phyloP scores from a whole-genome alignment of 2,888 invertebrate genomes.

The Leptinotarsa peninsularis region DNA sequence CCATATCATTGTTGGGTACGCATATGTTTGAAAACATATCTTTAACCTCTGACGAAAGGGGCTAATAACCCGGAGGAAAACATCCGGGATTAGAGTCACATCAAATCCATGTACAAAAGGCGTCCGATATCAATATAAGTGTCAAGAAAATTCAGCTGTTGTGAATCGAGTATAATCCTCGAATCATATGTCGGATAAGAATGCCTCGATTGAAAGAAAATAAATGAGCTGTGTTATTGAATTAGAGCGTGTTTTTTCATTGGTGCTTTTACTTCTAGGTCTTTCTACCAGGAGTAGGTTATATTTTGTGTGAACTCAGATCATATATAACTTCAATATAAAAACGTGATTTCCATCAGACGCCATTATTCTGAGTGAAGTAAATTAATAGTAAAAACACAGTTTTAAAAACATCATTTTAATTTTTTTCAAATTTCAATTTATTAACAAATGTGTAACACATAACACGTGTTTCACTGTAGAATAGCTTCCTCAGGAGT shows the following conservation, averaged over 20 bases:
- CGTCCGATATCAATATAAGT: conserved; percentile 50
- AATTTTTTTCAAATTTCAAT: too few relatives aligned
- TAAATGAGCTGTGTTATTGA: conserved; percentile 17
- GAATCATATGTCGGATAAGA: conserved; percentile 20
- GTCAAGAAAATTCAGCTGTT: conserved; percentile 32
- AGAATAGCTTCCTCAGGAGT: too few relatives aligned
- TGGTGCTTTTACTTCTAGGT: background rate
- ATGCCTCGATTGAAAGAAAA: background rate
- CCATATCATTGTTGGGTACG: conserved; percentile 28
- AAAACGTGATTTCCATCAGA: too few relatives aligned
- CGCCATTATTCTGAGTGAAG: too few relatives aligned
- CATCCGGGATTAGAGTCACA: conserved; percentile 56
- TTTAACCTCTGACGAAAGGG: conserved; percentile 48
- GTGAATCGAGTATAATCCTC: conserved; percentile 24
- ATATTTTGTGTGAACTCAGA: background rate
- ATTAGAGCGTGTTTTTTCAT: background rate
- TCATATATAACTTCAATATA: too few relatives aligned
- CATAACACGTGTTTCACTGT: too few relatives aligned
- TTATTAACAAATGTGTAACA: too few relatives aligned
- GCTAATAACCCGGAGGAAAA: conserved; percentile 54
- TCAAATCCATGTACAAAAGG: conserved; percentile 52
- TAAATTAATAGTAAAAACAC: too few relatives aligned
- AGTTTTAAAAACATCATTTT: too few relatives aligned
- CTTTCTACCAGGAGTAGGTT: background rate
- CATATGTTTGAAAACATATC: conserved; percentile 55